Evolutionary conservation across 2,113 vertebrate genomes (phyloP), one percentile per base, ranked within the genome.

Genomic region (Porphyrio hochstetteri): DNA sequence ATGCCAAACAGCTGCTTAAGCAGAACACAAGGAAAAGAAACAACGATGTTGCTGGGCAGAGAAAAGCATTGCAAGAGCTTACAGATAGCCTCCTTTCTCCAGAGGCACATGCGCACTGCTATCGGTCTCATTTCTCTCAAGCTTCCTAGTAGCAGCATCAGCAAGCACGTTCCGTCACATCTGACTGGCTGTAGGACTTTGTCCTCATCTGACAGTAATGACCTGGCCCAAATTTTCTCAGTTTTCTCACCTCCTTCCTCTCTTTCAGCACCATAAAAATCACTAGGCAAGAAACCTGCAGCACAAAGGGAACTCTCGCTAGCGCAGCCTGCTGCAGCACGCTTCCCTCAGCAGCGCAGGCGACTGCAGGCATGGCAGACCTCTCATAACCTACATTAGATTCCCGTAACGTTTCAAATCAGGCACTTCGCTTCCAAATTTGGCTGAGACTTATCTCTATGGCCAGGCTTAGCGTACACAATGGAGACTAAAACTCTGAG

Each of bases 21-120:
- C 77, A 93, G 89, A 95, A 92, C 4, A 11, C 71, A 65, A 82
- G 70, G 55, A 91, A 92, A 79, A 95, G 93, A 5, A 88, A 86
- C 57, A 90, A 70, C 0, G 75, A 92, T 96, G 91, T 95, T 96
- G 96, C 96, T 95, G 96, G 95, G 94, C 91, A 95, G 94, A 97
- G 91, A 91, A 95, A 79, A 92, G 94, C 81, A 82, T 14, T 53
- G 53, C 91, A 82, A 71, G 77, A 97, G 94, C 93, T 91, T 31
- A 67, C 75, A 77, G 94, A 92, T 69, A 92, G 64, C 91, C 95
- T 97, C 94, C 86, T 84, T 96, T 69, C 86, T 92, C 83, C 87
- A 69, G 24, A 93, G 91, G 89, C 94, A 79, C 94, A 95, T 76
- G 91, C 93, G 86, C 89, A 36, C 84, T 87, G 91, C 82, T 60